Base-by-base conservation (phyloP, 1,140 invertebrate species). In the Drosophila parabipectinata region DNA sequence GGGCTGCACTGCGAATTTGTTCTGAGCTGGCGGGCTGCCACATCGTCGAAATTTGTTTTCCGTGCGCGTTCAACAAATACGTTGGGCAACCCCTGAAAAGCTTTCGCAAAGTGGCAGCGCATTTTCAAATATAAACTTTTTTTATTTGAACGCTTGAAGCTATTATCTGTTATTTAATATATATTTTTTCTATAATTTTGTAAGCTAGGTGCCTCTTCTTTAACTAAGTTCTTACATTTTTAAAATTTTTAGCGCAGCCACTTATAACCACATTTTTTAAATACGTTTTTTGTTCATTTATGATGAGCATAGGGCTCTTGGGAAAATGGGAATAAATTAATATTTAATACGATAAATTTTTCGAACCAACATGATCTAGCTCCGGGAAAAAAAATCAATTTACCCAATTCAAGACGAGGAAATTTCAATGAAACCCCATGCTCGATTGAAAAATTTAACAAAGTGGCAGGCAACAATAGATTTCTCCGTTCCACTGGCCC, bases 391-490 rank as follows among this genome's bases (percentile, higher is more conserved):
- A 50, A 55, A 69, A 60, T 71, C 26, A 57, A 56, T 72, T 47
- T 59, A 59, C 52, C 55, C 56, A 55, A 45, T 28, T 37, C 67
- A 41, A 34, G 62, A 66, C 55, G 54, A 75, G 52, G 45, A 71
- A 69, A 66, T 47, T 53, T 45, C 51, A 55, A 37, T n/a, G 44
- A 71, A 75, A 51, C 55, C 53, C 39, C 48, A 78, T 56, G 53
- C 67, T 57, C 47, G 55, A 67, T 76, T 68, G 51, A 45, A 77
- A 72, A 77, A 72, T 61, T 80, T 28, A 72, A 77, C 67, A 77
- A 79, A 80, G 73, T 81, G 74, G 58, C 56, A 64, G 62, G 44
- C 67, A 60, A 80, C 67, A 79, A 80, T 77, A 80, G 62, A 77
- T 68, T 48, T 34, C 61, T 61, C 10, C 21, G 21, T 62, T 51